These are phyloP conservation scores for Catostomus latipinnis DNA, from an alignment of 2,797 vertebrate species.

Conservation along the genomic window DNA sequence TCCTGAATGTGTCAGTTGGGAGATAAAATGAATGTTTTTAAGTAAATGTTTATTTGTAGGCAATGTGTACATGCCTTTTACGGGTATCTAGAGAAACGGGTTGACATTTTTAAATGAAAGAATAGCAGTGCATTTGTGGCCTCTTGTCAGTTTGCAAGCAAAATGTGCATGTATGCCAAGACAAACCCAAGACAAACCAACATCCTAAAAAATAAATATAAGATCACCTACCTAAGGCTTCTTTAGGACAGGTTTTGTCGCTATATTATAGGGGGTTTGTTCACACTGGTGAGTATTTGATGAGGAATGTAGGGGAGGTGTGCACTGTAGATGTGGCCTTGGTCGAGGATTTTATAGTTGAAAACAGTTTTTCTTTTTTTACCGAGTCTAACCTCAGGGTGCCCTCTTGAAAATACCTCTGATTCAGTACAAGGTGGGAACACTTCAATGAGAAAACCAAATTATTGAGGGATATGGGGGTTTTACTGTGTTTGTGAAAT, in stretches of 20 bases:
- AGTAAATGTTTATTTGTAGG: background rate
- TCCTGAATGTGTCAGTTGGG: slow-evolving; percentile 38
- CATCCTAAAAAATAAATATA: no score
- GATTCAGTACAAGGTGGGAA: slow-evolving; percentile 24
- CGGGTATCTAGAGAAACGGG: background rate
- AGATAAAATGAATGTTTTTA: slow-evolving; percentile 44
- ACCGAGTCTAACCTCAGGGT: slow-evolving; percentile 34
- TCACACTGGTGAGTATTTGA: slow-evolving; percentile 13
- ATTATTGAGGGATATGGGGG: slow-evolving; percentile 45
- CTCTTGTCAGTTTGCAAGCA: background rate
- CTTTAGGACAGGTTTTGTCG: background rate
- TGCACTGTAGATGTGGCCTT: background rate
- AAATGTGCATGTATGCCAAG: background rate
- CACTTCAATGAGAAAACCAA: slow-evolving; percentile 37
- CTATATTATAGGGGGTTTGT: slow-evolving; percentile 5
- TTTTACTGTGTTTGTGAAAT: slow-evolving; percentile 53
- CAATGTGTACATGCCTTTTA: background rate
- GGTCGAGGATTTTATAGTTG: slow-evolving; percentile 35
- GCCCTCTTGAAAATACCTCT: slow-evolving; percentile 23
- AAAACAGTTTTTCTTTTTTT: slow-evolving; percentile 32
- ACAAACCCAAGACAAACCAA: no score
- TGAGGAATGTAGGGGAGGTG: slow-evolving; percentile 2
- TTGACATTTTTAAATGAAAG: background rate
- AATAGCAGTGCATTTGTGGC: background rate
- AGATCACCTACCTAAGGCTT: background rate